These are phyloP conservation scores for Etheostoma nigrum DNA, from an alignment of 2,797 vertebrate species.

Conservation along the genomic window DNA sequence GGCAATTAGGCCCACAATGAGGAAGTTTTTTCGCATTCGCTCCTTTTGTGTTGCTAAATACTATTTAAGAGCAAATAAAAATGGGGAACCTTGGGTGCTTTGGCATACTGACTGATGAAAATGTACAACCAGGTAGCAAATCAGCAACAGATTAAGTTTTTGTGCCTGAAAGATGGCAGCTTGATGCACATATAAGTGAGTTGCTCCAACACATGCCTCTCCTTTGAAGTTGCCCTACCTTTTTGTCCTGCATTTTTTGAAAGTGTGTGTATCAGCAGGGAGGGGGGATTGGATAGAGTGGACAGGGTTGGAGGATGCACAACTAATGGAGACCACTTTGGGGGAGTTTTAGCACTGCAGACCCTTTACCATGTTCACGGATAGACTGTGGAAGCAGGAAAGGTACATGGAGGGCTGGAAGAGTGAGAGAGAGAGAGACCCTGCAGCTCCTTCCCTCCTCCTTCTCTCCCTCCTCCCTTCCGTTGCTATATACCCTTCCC, in stretches of 20 bases:
- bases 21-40: slow-evolving; percentile 74
- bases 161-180: slow-evolving; percentile 10
- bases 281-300: slow-evolving; percentile 26
- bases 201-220: slow-evolving; percentile 24
- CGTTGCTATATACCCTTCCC: slow-evolving; percentile 85
- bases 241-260: slow-evolving; percentile 35
- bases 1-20: slow-evolving; percentile 89
- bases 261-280: slow-evolving; percentile 29
- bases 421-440: slow-evolving; percentile 52
- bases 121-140: slow-evolving; percentile 36
- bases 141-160: slow-evolving; percentile 34
- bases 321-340: slow-evolving; percentile 52
- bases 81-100: slow-evolving; percentile 57
- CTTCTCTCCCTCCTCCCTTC: slow-evolving; percentile 72
- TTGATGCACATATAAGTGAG: slow-evolving; percentile 30
- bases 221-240: slow-evolving; percentile 65
- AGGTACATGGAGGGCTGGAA: slow-evolving; percentile 54
- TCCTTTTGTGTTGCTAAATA: slow-evolving; percentile 83
- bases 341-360: slow-evolving; percentile 23
- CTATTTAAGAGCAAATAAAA: slow-evolving; percentile 80
- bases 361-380: slow-evolving; percentile 71
- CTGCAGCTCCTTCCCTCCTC: slow-evolving; percentile 63
- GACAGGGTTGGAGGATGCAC: slow-evolving; percentile 22
- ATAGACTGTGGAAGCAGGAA: slow-evolving; percentile 54
- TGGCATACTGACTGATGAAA: slow-evolving; percentile 41